Evolutionary conservation across 2,888 invertebrate species (phyloP).

Genomic region (Keiferia lycopersicella): DNA sequence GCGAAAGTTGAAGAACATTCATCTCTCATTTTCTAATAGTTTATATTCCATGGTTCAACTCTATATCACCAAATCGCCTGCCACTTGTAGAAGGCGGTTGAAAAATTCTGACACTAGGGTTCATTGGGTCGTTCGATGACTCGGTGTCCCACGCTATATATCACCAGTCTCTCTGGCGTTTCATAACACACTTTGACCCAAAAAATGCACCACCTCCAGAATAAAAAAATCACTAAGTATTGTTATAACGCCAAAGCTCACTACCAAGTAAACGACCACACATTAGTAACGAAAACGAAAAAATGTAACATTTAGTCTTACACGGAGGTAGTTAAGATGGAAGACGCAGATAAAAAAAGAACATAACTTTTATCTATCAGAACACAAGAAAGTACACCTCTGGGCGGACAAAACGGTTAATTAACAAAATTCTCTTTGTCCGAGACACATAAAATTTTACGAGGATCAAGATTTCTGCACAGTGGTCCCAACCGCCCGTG

Average conservation of each 20-base stretch:
- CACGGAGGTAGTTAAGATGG: conserved; percentile 57
- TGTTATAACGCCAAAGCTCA: background rate
- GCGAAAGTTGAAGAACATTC: too few relatives aligned
- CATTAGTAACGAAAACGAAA: conserved; percentile 28
- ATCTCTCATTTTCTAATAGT: too few relatives aligned
- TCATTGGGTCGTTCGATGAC: too few relatives aligned
- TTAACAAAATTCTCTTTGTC: conserved; percentile 80
- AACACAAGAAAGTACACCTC: conserved; percentile 55
- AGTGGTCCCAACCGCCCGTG: conserved; percentile 55
- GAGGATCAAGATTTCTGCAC: conserved; percentile 74
- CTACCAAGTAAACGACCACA: conserved; percentile 26
- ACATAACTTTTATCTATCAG: conserved; percentile 69
- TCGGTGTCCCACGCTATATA: too few relatives aligned
- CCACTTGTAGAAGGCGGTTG: too few relatives aligned
- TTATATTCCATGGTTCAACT: too few relatives aligned
- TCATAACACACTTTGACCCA: too few relatives aligned
- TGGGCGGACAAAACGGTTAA: conserved; percentile 65
- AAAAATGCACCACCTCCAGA: background rate
- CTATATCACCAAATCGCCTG: too few relatives aligned
- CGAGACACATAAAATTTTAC: conserved; percentile 79
- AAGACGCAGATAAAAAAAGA: conserved; percentile 57
- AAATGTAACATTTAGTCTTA: conserved; percentile 30
- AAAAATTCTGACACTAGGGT: too few relatives aligned
- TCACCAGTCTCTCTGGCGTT: too few relatives aligned
- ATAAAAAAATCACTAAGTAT: background rate